Conservation (phyloP, 2,888 invertebrate species). For the Scotopteryx bipunctaria region DNA sequence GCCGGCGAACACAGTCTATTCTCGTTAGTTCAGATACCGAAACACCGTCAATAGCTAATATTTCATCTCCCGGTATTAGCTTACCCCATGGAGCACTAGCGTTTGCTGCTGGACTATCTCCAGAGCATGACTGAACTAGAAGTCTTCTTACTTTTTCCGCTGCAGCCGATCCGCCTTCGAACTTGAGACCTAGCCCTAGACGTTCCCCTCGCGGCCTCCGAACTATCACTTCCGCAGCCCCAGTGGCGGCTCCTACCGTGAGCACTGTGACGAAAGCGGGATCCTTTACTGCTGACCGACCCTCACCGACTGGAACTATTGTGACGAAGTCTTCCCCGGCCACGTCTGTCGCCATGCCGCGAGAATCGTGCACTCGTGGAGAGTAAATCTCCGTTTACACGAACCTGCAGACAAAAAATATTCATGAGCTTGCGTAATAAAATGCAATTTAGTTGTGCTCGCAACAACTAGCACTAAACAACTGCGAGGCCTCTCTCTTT, state of each 20-base stretch:
- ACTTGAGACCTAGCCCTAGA: slow-evolving; percentile 94
- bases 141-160: slow-evolving; percentile 91
- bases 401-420: slow-evolving; percentile 74
- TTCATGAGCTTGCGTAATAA: slow-evolving; percentile 68
- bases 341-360: slow-evolving; percentile 77
- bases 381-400: slow-evolving; percentile 55
- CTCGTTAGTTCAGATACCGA: slow-evolving; percentile 91
- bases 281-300: slow-evolving; percentile 61
- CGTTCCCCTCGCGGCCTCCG: slow-evolving; percentile 94
- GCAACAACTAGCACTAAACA: slow-evolving; percentile 59
- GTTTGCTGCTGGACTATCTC: slow-evolving; percentile 94
- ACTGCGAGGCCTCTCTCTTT: slow-evolving; percentile 74
- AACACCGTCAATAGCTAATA: slow-evolving; percentile 92
- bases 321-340: slow-evolving; percentile 82
- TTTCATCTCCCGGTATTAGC: slow-evolving; percentile 94
- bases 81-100: slow-evolving; percentile 92
- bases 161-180: slow-evolving; percentile 94
- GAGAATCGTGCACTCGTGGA: slow-evolving; percentile 60
- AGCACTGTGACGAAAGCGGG: slow-evolving; percentile 84
- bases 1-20: slow-evolving; percentile 92
- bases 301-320: slow-evolving; percentile 83
- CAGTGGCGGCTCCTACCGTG: slow-evolving; percentile 78
- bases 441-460: slow-evolving; percentile 62
- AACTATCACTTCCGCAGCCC: slow-evolving; percentile 89
- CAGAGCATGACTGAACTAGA: slow-evolving; percentile 94